Percentiles rank a stretch among this genome's conserved stretches.
These are phyloP conservation scores for Sterrhoptilus dennistouni DNA, from an alignment of 2,113 vertebrate species.

Conservation along the genomic window DNA sequence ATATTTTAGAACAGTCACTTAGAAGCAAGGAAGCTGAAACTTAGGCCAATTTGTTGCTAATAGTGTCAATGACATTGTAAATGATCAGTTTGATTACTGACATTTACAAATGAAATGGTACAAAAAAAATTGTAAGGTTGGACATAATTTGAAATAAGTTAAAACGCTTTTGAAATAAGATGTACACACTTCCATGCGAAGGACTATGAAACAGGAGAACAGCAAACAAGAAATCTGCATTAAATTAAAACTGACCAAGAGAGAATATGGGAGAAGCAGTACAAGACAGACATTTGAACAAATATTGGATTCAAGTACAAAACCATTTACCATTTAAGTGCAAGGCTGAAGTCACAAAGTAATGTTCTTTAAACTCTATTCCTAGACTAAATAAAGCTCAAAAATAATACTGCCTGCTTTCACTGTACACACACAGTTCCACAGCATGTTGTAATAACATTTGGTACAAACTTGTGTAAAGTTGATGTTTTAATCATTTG, in stretches of 20 bases:
- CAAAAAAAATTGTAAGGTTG: background rate
- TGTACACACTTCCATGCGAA: background rate
- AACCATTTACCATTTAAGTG: constrained; percentile 17
- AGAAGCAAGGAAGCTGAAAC: constrained; percentile 25
- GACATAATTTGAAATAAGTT: background rate
- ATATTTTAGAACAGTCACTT: constrained; percentile 9
- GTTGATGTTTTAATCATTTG: constrained; percentile 19
- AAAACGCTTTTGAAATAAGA: background rate
- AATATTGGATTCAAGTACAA: constrained; percentile 35
- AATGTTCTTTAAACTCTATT: constrained; percentile 40
- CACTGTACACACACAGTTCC: constrained; percentile 26
- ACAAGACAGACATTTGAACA: constrained; percentile 16
- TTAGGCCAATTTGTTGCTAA: constrained; percentile 3
- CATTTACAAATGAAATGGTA: background rate
- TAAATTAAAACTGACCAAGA: background rate
- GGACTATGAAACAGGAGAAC: background rate
- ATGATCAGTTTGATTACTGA: background rate
- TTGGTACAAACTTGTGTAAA: constrained; percentile 63
- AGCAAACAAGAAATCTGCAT: background rate
- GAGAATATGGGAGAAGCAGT: background rate
- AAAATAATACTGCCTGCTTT: constrained; percentile 35
- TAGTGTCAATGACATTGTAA: background rate
- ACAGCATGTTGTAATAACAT: constrained; percentile 28
- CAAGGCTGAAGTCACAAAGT: constrained; percentile 23
- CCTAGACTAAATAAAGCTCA: constrained; percentile 45